phyloP scores from a whole-genome alignment of 23 tunicate species.

The Trididemnum nubilum region DNA sequence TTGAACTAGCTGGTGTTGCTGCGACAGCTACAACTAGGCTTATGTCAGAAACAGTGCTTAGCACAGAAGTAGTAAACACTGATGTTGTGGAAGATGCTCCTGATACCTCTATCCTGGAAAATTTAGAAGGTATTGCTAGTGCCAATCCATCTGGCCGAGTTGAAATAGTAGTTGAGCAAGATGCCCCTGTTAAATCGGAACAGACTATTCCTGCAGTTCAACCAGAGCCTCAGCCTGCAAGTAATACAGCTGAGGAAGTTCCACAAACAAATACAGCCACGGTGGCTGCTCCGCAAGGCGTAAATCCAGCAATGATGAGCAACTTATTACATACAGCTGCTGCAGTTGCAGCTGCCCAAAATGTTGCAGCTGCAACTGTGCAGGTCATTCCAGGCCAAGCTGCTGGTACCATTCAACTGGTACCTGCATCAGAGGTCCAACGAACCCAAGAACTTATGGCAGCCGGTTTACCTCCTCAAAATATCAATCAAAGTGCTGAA shows the following conservation, averaged over 20 bases:
- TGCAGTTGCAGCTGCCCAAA: slow-evolving; percentile 94
- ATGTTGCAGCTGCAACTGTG: slow-evolving; percentile 94
- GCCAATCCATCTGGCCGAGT: slow-evolving; percentile 56
- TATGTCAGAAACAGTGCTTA: slow-evolving; percentile 19
- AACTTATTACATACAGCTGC: slow-evolving; percentile 94
- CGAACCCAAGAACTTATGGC: slow-evolving; percentile 93
- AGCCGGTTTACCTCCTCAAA: slow-evolving; percentile 80
- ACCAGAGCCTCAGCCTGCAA: not conserved
- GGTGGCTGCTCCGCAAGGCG: slow-evolving; percentile 97
- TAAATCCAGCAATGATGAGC: slow-evolving; percentile 95
- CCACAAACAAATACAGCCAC: slow-evolving; percentile 88
- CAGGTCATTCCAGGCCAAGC: slow-evolving; percentile 95
- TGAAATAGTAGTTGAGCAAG: slow-evolving; percentile 91
- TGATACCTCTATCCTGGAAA: slow-evolving; percentile 15
- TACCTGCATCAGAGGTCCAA: slow-evolving; percentile 72
- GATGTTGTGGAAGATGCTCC: slow-evolving; percentile 14
- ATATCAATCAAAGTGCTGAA: slow-evolving; percentile 60
- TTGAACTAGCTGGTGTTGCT: slow-evolving; percentile 56
- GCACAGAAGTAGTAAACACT: not conserved
- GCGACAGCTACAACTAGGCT: slow-evolving; percentile 39
- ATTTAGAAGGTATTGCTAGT: slow-evolving; percentile 23
- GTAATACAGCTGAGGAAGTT: not conserved
- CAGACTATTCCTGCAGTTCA: not conserved
- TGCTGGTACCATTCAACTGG: slow-evolving; percentile 93
- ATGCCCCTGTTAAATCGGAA: slow-evolving; percentile 24